Percentiles rank a stretch among this genome's conserved stretches.
These are phyloP conservation scores for Trimorus sp. DNA, from an alignment of 2,888 invertebrate species.

Conservation along the genomic window DNA sequence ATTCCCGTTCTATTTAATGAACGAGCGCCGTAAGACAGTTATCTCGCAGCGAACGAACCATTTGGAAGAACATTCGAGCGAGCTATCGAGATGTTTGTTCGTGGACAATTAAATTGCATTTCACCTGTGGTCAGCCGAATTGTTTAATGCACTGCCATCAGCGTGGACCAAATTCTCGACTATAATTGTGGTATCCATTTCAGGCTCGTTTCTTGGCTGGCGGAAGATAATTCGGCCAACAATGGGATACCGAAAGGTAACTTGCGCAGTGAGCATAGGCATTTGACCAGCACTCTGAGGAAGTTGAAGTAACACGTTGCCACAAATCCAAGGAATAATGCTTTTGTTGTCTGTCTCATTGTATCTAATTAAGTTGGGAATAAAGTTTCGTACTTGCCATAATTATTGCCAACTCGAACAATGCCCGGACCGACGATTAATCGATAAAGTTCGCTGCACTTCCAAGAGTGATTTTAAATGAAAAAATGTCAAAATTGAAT, in stretches of 20 bases:
- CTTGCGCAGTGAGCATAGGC: conserved; percentile 90
- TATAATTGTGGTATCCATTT: conserved; percentile 92
- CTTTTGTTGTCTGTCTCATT: conserved; percentile 82
- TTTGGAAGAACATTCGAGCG: background rate
- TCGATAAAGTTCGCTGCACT: conserved; percentile 4
- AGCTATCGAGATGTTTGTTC: conserved; percentile 19
- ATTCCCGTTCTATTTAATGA: background rate
- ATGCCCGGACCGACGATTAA: conserved; percentile 9
- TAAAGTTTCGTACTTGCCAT: conserved; percentile 34
- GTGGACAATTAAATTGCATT: conserved; percentile 38
- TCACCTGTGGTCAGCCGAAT: conserved; percentile 86
- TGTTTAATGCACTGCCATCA: conserved; percentile 90
- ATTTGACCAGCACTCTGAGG: conserved; percentile 86
- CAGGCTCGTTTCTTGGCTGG: conserved; percentile 90
- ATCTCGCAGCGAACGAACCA: too few species aligned
- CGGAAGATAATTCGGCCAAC: conserved; percentile 92
- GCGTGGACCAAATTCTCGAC: conserved; percentile 93
- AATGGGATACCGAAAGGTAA: conserved; percentile 92
- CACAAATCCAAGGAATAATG: conserved; percentile 85
- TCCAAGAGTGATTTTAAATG: too few species aligned
- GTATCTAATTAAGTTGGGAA: conserved; percentile 77
- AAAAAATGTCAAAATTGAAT: too few species aligned
- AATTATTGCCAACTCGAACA: conserved; percentile 29
- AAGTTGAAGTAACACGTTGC: conserved; percentile 85
- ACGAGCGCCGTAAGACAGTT: too few species aligned